Evolutionary conservation across 2,888 invertebrate species (phyloP).

Genomic region (Scotopteryx bipunctaria): DNA sequence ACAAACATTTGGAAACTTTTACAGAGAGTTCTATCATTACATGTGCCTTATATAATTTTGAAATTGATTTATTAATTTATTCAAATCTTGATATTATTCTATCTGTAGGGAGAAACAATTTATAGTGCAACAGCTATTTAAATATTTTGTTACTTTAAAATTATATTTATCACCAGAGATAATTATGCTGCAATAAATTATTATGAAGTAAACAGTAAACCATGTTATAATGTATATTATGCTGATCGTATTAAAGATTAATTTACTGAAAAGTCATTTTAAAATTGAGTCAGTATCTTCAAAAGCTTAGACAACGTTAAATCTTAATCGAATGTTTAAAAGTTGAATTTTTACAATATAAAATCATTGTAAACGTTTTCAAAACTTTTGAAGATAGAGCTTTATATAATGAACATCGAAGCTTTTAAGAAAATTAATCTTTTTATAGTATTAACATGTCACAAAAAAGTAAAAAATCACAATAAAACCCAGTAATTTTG

Average conservation of each 20-base stretch:
- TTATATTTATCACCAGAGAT: slow-evolving; percentile 23
- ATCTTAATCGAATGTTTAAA: slow-evolving; percentile 26
- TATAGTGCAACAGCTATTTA: too few relatives aligned
- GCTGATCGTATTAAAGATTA: slow-evolving; percentile 27
- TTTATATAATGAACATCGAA: slow-evolving; percentile 19
- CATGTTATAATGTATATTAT: slow-evolving; percentile 14
- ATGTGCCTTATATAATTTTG: slow-evolving; percentile 24
- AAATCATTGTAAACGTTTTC: slow-evolving; percentile 13
- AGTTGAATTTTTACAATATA: slow-evolving; percentile 6
- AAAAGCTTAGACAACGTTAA: slow-evolving; percentile 33
- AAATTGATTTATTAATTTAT: slow-evolving; percentile 18
- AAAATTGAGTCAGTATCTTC: slow-evolving; percentile 12
- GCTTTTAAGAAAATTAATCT: slow-evolving; percentile 46
- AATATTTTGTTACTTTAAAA: slow-evolving; percentile 15
- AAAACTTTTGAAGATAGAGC: slow-evolving; percentile 35
- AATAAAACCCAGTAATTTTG: slow-evolving; percentile 66
- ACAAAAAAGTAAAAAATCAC: slow-evolving; percentile 55
- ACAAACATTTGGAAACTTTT: slow-evolving; percentile 36
- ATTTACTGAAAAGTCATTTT: slow-evolving; percentile 21
- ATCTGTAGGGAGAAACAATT: too few relatives aligned
- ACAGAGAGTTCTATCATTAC: slow-evolving; percentile 32
- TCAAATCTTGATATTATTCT: slow-evolving; percentile 13
- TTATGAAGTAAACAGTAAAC: slow-evolving; percentile 19
- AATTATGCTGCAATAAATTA: slow-evolving; percentile 32
- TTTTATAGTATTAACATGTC: slow-evolving; percentile 32